Evolutionary conservation across 2,888 invertebrate species (phyloP), one percentile per base, ranked within the genome.

Genomic region (Acrocera orbiculus): DNA sequence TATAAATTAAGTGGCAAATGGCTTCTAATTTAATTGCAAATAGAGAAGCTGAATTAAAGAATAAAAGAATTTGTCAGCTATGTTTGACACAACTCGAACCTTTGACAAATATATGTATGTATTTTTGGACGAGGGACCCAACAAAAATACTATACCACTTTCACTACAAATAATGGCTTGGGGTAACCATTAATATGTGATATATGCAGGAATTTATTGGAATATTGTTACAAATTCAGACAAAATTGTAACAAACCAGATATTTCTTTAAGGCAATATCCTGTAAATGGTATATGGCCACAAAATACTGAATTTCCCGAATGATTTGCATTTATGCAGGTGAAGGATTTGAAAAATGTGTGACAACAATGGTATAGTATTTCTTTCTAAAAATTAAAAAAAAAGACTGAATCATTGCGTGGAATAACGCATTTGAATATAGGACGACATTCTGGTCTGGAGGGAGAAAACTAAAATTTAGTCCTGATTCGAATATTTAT

Each of bases 91-190:
- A 72, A 51, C 67, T 70, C 44, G 67, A 64, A 41, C 65, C 71
- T 36, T 58, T 81, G 40, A 65, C 63, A 42, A 74, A 67, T 56
- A 72, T 82, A n/a, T n/a, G n/a, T n/a, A n/a, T n/a, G n/a, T n/a
- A 51, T 78, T 74, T 54, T 69, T 73, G 45, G 66, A 64, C 47
- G 65, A 66, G 49, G 50, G 57, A 35, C 64, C 59, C 43, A 58
- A 64, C 42, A 74, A 71, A 55, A 68, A 69, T 48, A 61, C 66
- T 38, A 69, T 74, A 45, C 71, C 76, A 44, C 63, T 81, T 46
- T 66, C 74, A 35, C 56, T 80, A 46, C 80, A 81, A 64, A 74
- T 81, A 48, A 73, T 81, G 70, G 74, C 79, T 33, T 76, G 76
- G 52, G 67, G 76, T 42, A 80, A 2, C 63, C 69, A 32, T 70